Conservation (phyloP, 1,140 invertebrate genomes). For the Cherax quadricarinatus region DNA sequence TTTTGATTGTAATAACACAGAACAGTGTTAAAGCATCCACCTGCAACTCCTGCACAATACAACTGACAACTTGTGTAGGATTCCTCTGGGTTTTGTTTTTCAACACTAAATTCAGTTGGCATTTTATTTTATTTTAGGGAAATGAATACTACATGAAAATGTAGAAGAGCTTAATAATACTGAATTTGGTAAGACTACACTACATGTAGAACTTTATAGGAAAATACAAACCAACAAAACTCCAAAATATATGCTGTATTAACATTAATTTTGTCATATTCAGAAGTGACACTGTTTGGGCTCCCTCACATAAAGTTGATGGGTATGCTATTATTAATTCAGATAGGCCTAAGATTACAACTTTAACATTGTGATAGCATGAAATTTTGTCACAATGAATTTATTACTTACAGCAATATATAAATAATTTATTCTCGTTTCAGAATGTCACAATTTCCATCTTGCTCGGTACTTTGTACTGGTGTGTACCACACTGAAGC, state of each 20-base stretch:
- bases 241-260: not conserved
- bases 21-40: too few species aligned
- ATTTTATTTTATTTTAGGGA: conserved; percentile 58
- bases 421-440: not conserved
- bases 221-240: not conserved
- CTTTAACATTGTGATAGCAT: not conserved
- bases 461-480: not conserved
- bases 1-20: too few species aligned
- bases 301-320: not conserved
- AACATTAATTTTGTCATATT: not conserved
- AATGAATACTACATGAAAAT: conserved; percentile 17
- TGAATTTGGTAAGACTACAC: conserved; percentile 49
- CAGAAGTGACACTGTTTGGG: not conserved
- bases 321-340: not conserved
- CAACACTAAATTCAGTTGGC: not conserved
- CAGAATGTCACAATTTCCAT: not conserved
- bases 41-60: too few species aligned
- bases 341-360: not conserved
- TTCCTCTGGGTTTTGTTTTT: not conserved
- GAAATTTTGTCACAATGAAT: not conserved
- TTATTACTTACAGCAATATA: not conserved
- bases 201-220: not conserved
- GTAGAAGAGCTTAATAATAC: conserved; percentile 65
- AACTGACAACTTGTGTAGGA: too few species aligned
- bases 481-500: not conserved